A percentile compares a stretch with the other conserved stretches of the same genome.
These are phyloP conservation scores for Brachirus orientalis DNA, from an alignment of 2,113 vertebrate species.

Conservation along the genomic window DNA sequence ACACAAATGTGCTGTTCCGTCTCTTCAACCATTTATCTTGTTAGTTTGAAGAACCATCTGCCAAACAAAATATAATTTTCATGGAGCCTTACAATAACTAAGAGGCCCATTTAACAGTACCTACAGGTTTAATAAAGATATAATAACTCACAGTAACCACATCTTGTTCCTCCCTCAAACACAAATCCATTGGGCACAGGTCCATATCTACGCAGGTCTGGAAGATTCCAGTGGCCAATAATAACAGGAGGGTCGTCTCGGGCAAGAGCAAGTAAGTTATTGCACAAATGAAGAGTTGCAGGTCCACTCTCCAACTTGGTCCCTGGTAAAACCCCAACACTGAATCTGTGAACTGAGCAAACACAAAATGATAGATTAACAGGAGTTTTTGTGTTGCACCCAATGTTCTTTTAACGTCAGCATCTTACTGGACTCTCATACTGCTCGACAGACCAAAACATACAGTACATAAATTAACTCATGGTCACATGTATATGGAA, in stretches of 20 bases:
- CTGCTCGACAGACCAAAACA: too few species aligned
- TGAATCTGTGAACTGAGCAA: slow-evolving; percentile 92
- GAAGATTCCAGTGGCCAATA: slow-evolving; percentile 92
- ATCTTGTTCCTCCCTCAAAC: slow-evolving; percentile 97
- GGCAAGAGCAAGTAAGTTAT: slow-evolving; percentile 88
- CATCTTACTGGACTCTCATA: too few species aligned
- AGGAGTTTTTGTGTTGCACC: too few species aligned
- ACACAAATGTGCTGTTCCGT: too few species aligned
- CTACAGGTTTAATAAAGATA: neutral
- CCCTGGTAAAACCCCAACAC: slow-evolving; percentile 89
- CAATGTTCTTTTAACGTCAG: too few species aligned
- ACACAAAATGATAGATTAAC: neutral
- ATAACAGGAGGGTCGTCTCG: slow-evolving; percentile 88
- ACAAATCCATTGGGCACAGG: slow-evolving; percentile 94
- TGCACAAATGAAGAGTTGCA: slow-evolving; percentile 95
- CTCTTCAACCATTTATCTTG: too few species aligned
- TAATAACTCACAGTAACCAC: slow-evolving; percentile 93
- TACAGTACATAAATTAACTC: too few species aligned
- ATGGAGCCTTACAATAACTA: neutral
- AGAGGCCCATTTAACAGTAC: neutral
- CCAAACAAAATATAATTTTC: neutral
- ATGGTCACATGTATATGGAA: too few species aligned
- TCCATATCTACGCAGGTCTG: slow-evolving; percentile 93
- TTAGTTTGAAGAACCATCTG: neutral
- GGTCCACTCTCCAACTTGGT: slow-evolving; percentile 93